Base-by-base conservation (phyloP, 2,113 vertebrate species). In the Oplegnathus fasciatus region DNA sequence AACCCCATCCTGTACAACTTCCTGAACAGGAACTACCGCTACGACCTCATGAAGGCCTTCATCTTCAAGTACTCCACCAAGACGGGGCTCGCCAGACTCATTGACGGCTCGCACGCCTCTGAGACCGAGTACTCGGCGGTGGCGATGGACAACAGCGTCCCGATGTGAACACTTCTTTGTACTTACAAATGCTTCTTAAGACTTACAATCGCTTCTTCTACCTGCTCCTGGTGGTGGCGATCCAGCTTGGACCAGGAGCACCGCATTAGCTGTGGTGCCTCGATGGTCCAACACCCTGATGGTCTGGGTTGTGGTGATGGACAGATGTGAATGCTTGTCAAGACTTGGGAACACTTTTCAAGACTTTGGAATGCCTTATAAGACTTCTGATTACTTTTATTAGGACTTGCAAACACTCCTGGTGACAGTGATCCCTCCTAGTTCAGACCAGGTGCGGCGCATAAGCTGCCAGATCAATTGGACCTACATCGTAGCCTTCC, bases 61-160 rank as follows among this genome's bases (percentile, higher is more conserved):
- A 97, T 98, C 86, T 97, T 98, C 93, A 98, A 96, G 91, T 99
- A 98, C 93, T 98, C 97, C 0, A 96, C 97, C 91, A 97, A 97
- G 82, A 97, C 97, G 0, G 97, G 97, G 1, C 96, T 98, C 75
- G 96, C 96, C 48, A 97, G 96, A 88, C 97, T 99, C 70, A 97
- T 98, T 0, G 96, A 97, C 0, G 94, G 96, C 67, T 97, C 97
- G 37, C 93, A 95, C 13, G 94, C 94, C 44, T 97, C 97, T 0
- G 97, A 98, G 80, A 94, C 95, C 0, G 97, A 98, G 69, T 96
- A 15, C 44, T 75, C 58, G 0, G 60, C 5, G 1, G 61, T 13
- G 44, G 14, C 10, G 3, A 34, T 1, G 28, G 80, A 79, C 37
- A 42, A 5, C 57, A 30, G 37, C 0, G 2, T 22, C 28, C 26